Base-by-base conservation (phyloP, 2,113 vertebrate species). In the Stictonetta naevosa region DNA sequence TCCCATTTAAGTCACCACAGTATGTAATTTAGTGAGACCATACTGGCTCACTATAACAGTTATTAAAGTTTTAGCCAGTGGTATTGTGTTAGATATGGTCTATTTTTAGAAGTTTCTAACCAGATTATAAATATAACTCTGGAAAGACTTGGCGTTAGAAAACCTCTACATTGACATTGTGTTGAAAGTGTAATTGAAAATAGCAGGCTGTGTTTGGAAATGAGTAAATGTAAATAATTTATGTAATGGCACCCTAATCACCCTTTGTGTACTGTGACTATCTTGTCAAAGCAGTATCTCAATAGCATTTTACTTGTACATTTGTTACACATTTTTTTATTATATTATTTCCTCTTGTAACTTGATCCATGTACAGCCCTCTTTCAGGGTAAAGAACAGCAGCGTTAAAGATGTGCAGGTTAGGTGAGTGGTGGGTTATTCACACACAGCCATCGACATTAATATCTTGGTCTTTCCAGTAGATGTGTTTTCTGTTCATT, bases 31-130 rank as follows among this genome's bases (percentile, higher is more conserved):
- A 85, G 50, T 33, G 48, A 7, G 4, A 79, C 17, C 46, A 71
- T 48, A 90, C 25, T 13, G 22, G 48, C 19, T 73, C 33, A 40
- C 46, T 66, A 0, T 13, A 86, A 31, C 8, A 46, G 11, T 66
- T 69, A 68, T 55, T 82, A 55, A 90, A 69, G 21, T 53, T 53
- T 79, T 67, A 84, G n/a, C 19, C 52, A 31, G 3, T 42, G 60
- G 13, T 62, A 84, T 90, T 92, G 12, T 53, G 53, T 78, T 86
- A 89, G 53, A 88, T 93, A 86, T 20, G 17, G 2, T 90, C 29
- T 84, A 62, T 58, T 92, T 94, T 94, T 93, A 89, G 80, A 84
- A 55, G 8, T 73, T 84, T 76, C 73, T 73, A 90, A 26, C 26
- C 29, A 38, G 53, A 38, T 15, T 79, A 50, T 67, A 92, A 90